phyloP scores from a whole-genome alignment of 2,113 vertebrate species.

The Opisthocomus hoazin region DNA sequence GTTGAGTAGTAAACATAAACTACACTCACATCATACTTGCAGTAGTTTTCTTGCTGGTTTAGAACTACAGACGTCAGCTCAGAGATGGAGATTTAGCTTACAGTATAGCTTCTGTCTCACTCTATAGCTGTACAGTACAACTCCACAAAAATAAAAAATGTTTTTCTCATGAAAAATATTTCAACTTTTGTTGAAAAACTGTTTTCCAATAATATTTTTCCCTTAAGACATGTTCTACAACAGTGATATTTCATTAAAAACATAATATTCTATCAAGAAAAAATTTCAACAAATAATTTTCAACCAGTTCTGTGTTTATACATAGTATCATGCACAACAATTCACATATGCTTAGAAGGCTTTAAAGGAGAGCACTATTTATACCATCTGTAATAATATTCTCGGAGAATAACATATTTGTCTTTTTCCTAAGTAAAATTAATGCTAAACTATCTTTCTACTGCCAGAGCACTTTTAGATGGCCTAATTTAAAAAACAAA shows the following conservation, averaged over 20 bases:
- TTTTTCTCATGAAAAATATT: not conserved
- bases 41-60: not conserved
- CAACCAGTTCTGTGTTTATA: not conserved
- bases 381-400: not conserved
- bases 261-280: not conserved
- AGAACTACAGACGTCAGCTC: not conserved
- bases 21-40: not conserved
- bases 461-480: not conserved
- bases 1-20: not conserved
- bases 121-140: not conserved
- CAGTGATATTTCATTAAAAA: not conserved
- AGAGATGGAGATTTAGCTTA: not conserved
- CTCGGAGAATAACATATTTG: not conserved
- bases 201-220: not conserved
- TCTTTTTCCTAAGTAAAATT: conserved; percentile 5
- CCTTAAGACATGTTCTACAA: not conserved
- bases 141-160: not conserved
- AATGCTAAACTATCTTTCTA: not conserved
- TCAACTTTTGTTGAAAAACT: not conserved
- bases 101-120: not conserved
- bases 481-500: not conserved
- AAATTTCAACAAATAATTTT: not conserved
- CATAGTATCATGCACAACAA: not conserved
- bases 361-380: not conserved
- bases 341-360: not conserved